Evolutionary conservation across 2,797 vertebrate species (phyloP), one percentile per base, ranked within the genome.

Genomic region (Neosilurus hyrtlii): DNA sequence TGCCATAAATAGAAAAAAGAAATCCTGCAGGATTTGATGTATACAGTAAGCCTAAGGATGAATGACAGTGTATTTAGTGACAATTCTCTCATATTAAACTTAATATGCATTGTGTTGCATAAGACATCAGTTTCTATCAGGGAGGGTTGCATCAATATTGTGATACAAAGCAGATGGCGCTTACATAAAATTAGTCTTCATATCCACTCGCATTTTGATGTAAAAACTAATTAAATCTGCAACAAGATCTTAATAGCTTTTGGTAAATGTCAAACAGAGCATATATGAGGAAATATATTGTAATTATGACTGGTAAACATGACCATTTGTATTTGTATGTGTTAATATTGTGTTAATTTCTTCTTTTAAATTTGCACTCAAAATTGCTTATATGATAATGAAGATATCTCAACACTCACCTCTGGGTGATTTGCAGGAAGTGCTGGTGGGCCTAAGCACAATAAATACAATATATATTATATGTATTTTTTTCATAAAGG

Each of bases 371-470:
- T 70, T 35, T 71, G 26, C 14, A 12, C 2, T 59, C 10, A 24
- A 18, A 11, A 70, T 1, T 51, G 35, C 24, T 62, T 9, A 35
- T 49, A 52, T 52, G 4, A 62, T 20, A 24, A 61, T 62, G 37
- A 20, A 54, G 16, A 88, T 81, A 20, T 89, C 2, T 0, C 1
- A 75, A 76, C 26, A 79, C 18, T 68, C 9, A 91, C n/a, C 70
- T 57, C 78, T 35, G 90, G 88, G 56, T 88, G 88, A 65, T 90
- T 80, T 3, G 0, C 54, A 73, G 90, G 87, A 67, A 89, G 43
- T 1, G 65, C 9, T 0, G 91, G 88, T 12, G 85, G 84, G 16
- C 86, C 91, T 84, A 71, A 84, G 24, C 56, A 71, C 43, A 49
- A 65, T 26, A 61, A n/a, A 83, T 43, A 83, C 37, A 22, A 76